Conservation (phyloP, 1,140 invertebrate species). For the Leptoteleia sp. region DNA sequence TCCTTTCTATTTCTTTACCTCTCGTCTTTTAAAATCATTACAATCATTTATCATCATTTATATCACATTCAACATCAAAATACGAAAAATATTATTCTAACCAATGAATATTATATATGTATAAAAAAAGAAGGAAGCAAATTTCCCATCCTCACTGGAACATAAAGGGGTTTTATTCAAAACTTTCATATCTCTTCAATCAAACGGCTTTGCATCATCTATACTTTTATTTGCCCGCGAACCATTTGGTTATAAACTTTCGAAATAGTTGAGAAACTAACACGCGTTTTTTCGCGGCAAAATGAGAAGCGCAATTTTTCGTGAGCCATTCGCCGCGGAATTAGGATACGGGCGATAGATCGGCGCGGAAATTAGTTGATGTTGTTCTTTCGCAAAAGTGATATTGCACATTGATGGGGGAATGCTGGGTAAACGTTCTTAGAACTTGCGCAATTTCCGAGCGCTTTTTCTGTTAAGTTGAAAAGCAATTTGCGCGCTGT, state of each 20-base stretch:
- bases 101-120: too few relatives aligned
- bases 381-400: conserved; percentile 60
- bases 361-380: conserved; percentile 51
- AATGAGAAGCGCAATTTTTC: conserved; percentile 22
- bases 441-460: conserved; percentile 58
- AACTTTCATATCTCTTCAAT: not conserved
- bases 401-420: conserved; percentile 56
- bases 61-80: too few relatives aligned
- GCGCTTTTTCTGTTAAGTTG: conserved; percentile 51
- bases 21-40: too few relatives aligned
- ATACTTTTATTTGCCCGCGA: conserved; percentile 12
- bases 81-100: too few relatives aligned
- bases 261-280: conserved; percentile 33
- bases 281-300: conserved; percentile 24
- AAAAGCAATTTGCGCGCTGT: conserved; percentile 55
- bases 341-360: conserved; percentile 24
- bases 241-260: conserved; percentile 22
- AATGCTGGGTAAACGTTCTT: conserved; percentile 50
- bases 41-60: too few relatives aligned
- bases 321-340: conserved; percentile 3
- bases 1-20: too few relatives aligned
- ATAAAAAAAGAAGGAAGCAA: too few relatives aligned
- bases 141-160: too few relatives aligned
- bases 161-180: too few relatives aligned
- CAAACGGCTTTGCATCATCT: not conserved